Conservation (phyloP, 1,140 invertebrate species). For the Antheraea mylitta region DNA sequence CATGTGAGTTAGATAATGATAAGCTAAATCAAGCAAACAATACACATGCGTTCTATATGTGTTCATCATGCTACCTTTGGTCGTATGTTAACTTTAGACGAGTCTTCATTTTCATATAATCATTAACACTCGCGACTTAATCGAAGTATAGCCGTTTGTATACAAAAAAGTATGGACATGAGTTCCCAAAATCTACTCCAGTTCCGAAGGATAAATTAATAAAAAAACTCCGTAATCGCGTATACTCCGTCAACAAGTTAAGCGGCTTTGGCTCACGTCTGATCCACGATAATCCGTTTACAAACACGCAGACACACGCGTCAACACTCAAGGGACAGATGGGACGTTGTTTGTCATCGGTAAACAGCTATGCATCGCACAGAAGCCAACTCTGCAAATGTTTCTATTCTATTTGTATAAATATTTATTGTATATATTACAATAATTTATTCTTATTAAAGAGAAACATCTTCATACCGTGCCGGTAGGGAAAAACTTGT, state of each 20-base stretch:
- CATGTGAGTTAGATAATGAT: too few relatives aligned
- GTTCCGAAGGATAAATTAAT: conserved; percentile 18
- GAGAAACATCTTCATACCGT: too few relatives aligned
- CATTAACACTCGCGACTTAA: too few relatives aligned
- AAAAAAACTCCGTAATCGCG: conserved; percentile 17
- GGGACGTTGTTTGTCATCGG: conserved; percentile 18
- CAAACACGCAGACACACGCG: conserved; percentile 14
- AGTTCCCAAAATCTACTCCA: background rate
- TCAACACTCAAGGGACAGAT: conserved; percentile 12
- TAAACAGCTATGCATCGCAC: conserved; percentile 19
- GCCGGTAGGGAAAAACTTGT: too few relatives aligned
- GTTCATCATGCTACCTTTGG: too few relatives aligned
- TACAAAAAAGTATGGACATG: background rate
- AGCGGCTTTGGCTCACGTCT: conserved; percentile 6
- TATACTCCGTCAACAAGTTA: conserved; percentile 5
- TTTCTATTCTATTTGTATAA: background rate
- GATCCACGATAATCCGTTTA: conserved; percentile 13
- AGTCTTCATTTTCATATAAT: too few relatives aligned
- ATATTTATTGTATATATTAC: background rate
- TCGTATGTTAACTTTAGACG: too few relatives aligned
- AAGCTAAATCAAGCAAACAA: too few relatives aligned
- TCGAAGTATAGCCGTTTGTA: too few relatives aligned
- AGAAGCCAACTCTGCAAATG: conserved; percentile 19
- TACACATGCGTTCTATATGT: too few relatives aligned
- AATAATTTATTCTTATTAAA: too few relatives aligned